Percentiles rank a stretch among this genome's conserved stretches.
These are phyloP conservation scores for Toxotes lorentzi DNA, from an alignment of 2,797 vertebrate genomes.

Conservation along the genomic window DNA sequence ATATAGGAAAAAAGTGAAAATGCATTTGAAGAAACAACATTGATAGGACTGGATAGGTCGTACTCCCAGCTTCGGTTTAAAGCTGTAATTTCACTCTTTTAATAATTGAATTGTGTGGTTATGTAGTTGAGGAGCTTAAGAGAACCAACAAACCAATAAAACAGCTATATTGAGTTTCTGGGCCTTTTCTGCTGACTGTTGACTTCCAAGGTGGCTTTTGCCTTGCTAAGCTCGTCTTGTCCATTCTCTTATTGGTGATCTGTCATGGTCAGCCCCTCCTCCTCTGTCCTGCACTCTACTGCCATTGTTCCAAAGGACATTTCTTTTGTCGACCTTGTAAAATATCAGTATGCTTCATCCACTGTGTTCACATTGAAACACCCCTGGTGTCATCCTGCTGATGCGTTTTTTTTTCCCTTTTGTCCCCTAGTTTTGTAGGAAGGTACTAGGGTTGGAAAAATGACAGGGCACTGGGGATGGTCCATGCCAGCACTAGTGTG, in stretches of 20 bases:
- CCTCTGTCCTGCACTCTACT: conserved; percentile 75
- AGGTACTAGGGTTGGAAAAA: conserved; percentile 74
- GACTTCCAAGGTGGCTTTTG: conserved; percentile 84
- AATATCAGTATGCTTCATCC: conserved; percentile 82
- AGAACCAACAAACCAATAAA: conserved; percentile 85
- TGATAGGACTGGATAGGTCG: conserved; percentile 25
- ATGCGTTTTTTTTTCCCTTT: conserved; percentile 71
- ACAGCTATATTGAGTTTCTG: conserved; percentile 80
- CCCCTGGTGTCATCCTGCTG: conserved; percentile 77
- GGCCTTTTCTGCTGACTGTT: conserved; percentile 87
- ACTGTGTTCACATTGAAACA: conserved; percentile 77
- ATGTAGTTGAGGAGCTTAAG: conserved; percentile 83
- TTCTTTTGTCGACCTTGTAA: conserved; percentile 90
- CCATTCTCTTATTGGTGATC: conserved; percentile 89
- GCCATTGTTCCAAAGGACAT: conserved; percentile 83
- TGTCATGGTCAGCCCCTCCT: conserved; percentile 87
- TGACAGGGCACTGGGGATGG: conserved; percentile 63
- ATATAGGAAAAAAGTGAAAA: conserved; percentile 18
- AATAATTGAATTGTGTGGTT: conserved; percentile 83
- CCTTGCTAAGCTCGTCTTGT: conserved; percentile 88
- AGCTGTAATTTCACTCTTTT: conserved; percentile 80
- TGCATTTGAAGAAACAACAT: conserved; percentile 37
- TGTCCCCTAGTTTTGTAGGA: conserved; percentile 75
- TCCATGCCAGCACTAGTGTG: conserved; percentile 49
- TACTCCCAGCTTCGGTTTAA: conserved; percentile 34